These are phyloP conservation scores for Aphelinus atriplicis DNA, from an alignment of 1,140 invertebrate genomes.

Conservation along the genomic window DNA sequence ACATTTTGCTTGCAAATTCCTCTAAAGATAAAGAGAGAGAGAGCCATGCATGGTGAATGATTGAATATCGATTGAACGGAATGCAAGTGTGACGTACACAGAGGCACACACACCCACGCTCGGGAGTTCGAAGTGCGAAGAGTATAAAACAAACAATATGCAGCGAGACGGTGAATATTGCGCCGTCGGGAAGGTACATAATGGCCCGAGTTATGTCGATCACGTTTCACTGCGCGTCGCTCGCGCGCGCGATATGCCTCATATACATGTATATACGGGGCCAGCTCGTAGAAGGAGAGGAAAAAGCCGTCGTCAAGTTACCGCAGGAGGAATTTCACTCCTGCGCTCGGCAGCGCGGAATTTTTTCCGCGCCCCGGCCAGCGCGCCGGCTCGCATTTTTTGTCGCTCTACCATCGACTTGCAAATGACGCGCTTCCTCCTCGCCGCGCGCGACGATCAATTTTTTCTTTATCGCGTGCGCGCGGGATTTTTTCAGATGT, in stretches of 20 bases:
- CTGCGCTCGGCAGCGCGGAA: not conserved
- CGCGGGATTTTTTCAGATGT: slow-evolving; percentile 12
- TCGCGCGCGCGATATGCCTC: no score
- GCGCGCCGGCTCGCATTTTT: not conserved
- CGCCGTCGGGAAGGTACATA: slow-evolving; percentile 9
- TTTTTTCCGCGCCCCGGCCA: not conserved
- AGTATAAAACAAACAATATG: slow-evolving; percentile 15
- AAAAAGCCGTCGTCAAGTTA: not conserved
- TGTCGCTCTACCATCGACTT: not conserved
- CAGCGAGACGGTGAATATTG: not conserved
- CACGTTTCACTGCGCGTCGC: slow-evolving; percentile 9
- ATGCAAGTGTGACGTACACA: not conserved
- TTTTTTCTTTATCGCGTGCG: slow-evolving; percentile 4
- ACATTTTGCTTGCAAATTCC: no score
- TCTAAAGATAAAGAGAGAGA: no score
- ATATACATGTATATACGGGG: not conserved
- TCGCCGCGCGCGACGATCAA: slow-evolving; percentile 17
- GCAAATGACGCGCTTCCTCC: slow-evolving; percentile 14
- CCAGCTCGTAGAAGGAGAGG: not conserved
- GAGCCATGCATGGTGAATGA: no score
- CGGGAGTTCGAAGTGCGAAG: slow-evolving; percentile 3
- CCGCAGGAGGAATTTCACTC: slow-evolving; percentile 10
- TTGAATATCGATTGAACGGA: no score
- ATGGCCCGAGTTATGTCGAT: slow-evolving; percentile 19
- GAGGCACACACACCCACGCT: not conserved